Base-by-base conservation (phyloP, 2,888 invertebrate genomes). In the Scelioninae gen. 1 region DNA sequence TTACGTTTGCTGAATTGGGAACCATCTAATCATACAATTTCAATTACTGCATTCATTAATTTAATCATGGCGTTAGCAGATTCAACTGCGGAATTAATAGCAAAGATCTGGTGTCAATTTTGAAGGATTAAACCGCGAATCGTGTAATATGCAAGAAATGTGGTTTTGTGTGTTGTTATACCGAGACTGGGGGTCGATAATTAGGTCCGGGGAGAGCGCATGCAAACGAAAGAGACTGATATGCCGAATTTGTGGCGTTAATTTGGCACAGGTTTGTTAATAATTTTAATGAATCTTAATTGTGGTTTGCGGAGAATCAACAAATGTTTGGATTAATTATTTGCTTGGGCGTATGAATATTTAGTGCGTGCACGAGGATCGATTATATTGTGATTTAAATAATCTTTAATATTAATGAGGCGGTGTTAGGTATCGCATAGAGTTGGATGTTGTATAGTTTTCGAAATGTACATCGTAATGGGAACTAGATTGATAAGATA, bases 11-110 rank as follows among this genome's bases (percentile, higher is more conserved):
- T 38, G 65, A 78, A 82, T 82, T 60, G 78, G 58, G 55, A 75
- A 69, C 68, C 75, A 75, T 69, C 78, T 74, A 68, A 78, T 82
- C 82, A 75, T 78, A 78, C 78, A 51, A 78, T 78, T 78, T 78
- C 77, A 82, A 78, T 82, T 82, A 82, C 63, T 58, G 78, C 62
- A 69, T 82, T 82, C 74, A 75, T 78, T 82, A 82, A 82, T 82
- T 78, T 82, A 78, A 79, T 83, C 69, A 75, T 49, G 49, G 75
- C 65, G 78, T 71, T 79, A 79, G 78, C 75, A 60, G 75, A 82
- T 75, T 81, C 75, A 72, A 81, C 81, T 75, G 75, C 81, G 62
- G 77, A 80, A 84, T 81, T 78, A 74, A 81, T 81, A 81, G 81
- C 82, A 76, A 79, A 81, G 81, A 68, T 83, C 82, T 72, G 68